Evolutionary conservation across 2,888 invertebrate genomes (phyloP).

Genomic region (Idaea aversata): DNA sequence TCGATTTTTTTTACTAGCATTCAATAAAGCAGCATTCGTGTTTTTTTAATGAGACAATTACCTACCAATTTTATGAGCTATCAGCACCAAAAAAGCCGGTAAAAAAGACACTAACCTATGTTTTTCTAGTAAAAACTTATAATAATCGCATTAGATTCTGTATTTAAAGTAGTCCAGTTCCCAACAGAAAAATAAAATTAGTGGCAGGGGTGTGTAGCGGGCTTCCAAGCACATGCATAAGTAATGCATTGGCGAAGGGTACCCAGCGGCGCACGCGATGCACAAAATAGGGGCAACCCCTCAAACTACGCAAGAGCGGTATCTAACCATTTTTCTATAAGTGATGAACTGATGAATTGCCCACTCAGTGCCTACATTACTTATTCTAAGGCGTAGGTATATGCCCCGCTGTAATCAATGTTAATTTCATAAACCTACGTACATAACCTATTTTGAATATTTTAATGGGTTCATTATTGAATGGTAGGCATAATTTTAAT

Average conservation of each 20-base stretch:
- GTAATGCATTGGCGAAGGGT: constrained; percentile 74
- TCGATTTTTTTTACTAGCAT: too few species aligned
- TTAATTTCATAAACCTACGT: constrained; percentile 5
- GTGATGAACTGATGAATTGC: constrained; percentile 54
- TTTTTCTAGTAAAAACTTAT: constrained; percentile 14
- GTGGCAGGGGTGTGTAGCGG: constrained; percentile 45
- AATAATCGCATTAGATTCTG: constrained; percentile 49
- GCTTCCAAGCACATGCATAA: constrained; percentile 68
- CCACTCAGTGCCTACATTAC: constrained; percentile 28
- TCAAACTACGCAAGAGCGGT: constrained; percentile 48
- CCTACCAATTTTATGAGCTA: not conserved
- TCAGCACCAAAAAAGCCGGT: not conserved
- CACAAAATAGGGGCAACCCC: constrained; percentile 47
- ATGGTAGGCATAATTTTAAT: not conserved
- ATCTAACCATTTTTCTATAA: constrained; percentile 44
- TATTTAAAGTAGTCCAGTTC: constrained; percentile 48
- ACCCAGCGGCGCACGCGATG: constrained; percentile 67
- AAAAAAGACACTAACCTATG: not conserved
- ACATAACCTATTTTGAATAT: not conserved
- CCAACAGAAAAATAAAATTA: constrained; percentile 67
- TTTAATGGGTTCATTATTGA: not conserved
- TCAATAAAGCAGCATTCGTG: too few species aligned
- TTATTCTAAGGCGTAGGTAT: constrained; percentile 5
- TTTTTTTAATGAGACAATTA: too few species aligned
- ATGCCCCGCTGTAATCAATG: not conserved